Percentiles rank a stretch among this genome's conserved stretches.
These are phyloP conservation scores for Anthrax anthrax DNA, from an alignment of 2,888 invertebrate species.

Conservation along the genomic window DNA sequence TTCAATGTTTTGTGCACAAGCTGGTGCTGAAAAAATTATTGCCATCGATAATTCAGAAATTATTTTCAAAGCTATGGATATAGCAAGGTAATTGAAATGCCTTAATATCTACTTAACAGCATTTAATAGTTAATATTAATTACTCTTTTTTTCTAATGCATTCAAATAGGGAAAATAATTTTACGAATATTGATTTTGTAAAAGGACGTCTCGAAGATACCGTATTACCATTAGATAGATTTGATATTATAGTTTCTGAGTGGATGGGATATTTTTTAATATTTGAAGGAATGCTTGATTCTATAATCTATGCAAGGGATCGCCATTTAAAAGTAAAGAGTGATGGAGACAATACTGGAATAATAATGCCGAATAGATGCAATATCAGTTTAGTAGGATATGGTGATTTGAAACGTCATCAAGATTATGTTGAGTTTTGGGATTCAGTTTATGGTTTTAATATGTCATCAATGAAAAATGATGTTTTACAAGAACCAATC, in stretches of 20 bases:
- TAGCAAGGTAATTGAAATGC: constrained; percentile 49
- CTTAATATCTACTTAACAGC: background rate
- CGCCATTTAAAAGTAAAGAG: constrained; percentile 45
- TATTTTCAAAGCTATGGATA: constrained; percentile 89
- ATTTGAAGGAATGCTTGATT: constrained; percentile 94
- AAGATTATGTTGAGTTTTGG: constrained; percentile 71
- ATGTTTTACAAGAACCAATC: constrained; percentile 64
- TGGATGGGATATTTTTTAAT: constrained; percentile 98
- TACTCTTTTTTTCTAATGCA: constrained; percentile 6
- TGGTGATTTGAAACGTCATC: constrained; percentile 58
- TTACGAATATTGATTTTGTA: constrained; percentile 54
- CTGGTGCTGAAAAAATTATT: constrained; percentile 79
- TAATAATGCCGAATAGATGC: constrained; percentile 72
- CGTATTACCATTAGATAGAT: constrained; percentile 53
- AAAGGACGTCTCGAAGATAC: constrained; percentile 82
- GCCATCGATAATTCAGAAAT: constrained; percentile 95
- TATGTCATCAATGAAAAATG: constrained; percentile 81
- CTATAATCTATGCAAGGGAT: constrained; percentile 78
- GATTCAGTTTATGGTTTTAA: constrained; percentile 85
- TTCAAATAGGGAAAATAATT: constrained; percentile 34
- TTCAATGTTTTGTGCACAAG: constrained; percentile 94
- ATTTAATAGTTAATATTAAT: background rate
- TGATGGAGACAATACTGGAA: constrained; percentile 47
- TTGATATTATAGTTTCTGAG: constrained; percentile 89
- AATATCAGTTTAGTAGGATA: constrained; percentile 68